Base-by-base conservation (phyloP, 2,888 invertebrate species). In the Herminia tarsipennalis region DNA sequence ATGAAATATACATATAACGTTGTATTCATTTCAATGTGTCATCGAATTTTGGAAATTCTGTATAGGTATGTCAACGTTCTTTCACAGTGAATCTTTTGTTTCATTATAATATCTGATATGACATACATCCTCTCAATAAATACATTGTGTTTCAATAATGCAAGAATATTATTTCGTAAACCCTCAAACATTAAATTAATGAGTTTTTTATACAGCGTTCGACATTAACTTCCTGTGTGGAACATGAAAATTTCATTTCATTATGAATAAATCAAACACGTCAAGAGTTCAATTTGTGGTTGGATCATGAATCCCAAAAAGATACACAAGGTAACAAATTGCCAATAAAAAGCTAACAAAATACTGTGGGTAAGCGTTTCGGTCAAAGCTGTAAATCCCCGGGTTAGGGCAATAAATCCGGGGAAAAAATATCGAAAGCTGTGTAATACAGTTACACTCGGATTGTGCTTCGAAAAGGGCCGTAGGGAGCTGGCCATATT, bases 321-420 rank as follows among this genome's bases (percentile, higher is more conserved):
- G 84, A 86, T 87, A 87, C 83, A 87, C 80, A 83, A 81, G 84
- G 86, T 85, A 86, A 86, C 87, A 86, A 88, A 88, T 87, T 84
- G 88, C 77, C 87, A 83, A 88, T 89, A 88, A 88, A 89, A 87
- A 86, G 81, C 84, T 86, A 87, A 86, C 87, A 85, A 87, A 87
- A 87, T 83, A 81, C 76, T 81, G 80, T 74, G 83, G 86, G 84
- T 84, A 83, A 86, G 83, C 85, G 83, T 85, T 86, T 81, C 81
- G 88, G 86, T 86, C 86, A 83, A 85, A 84, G 86, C 82, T 87
- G 88, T 88, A 88, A 89, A 88, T 89, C 87, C 85, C 78, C 61
- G 65, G 74, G 67, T 73, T 72, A 51, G 62, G 66, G 76, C 74
- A 72, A 86, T 88, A 88, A 88, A 88, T 88, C 80, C 76, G 63